Evolutionary conservation across 1,140 invertebrate genomes (phyloP), one percentile per base, ranked within the genome.

Genomic region (Capitella teleta): DNA sequence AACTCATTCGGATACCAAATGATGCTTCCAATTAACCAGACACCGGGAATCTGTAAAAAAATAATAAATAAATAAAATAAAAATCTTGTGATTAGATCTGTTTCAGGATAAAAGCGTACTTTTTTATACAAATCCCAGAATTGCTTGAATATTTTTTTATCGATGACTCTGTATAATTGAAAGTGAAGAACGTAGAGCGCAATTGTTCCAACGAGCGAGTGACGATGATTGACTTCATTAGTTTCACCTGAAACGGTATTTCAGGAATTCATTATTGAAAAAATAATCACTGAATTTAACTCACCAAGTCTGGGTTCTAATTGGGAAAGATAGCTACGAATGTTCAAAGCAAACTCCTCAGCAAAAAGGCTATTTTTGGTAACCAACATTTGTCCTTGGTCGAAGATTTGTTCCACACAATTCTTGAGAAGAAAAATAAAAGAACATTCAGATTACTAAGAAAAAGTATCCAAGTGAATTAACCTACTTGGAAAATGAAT

Each of bases 1-100:
- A 89, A 89, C 48, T 62, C 52, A 65, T 83, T 84, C 5, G 87
- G 84, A 61, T 83, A 79, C 85, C 86, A 90, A 28, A 87, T 63
- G 18, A 83, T 74, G 64, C 84, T 84, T 1, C 85, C 86, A 43
- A 79, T 73, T 3, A 91, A 66, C 45, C 79, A 80, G 21, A 87
- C 79, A 38, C 80, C 83, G 45, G 83, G 83, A 44, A 83, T 54
- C 72, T 74, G 57, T n/a, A n/a, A n/a, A 19, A 40, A n/a, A 40
- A 40, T n/a, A 3, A 8, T 3, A 12, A n/a, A n/a, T 40, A 19
- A 40, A 40, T 2, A 12, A n/a, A 24, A 14, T 8, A 19, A 12
- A 6, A 40, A 16, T 2, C 38, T 24, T 40, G 8, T 6, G n/a
- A 40, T 6, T 6, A 14, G 16, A 40, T 14, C 10, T 34, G 32